A percentile compares a stretch with the other conserved stretches of the same genome.
Evolutionary conservation across 2,888 invertebrate species (phyloP).

Genomic region (Drosophila recens): DNA sequence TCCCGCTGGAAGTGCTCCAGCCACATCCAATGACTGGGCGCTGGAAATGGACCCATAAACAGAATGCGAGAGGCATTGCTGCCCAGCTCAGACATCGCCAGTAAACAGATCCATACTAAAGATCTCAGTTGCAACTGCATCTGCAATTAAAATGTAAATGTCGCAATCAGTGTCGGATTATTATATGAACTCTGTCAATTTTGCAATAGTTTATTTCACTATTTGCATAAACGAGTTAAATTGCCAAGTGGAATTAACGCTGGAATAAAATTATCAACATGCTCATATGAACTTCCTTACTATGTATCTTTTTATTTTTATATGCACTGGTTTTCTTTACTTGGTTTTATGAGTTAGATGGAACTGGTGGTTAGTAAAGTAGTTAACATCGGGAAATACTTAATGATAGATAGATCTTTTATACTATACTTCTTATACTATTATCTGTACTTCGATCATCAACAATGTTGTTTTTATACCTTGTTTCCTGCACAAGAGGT

Average conservation of each 20-base stretch:
- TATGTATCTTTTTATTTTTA: constrained; percentile 10
- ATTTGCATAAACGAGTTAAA: constrained; percentile 61
- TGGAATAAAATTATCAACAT: constrained; percentile 18
- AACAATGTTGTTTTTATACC: background rate
- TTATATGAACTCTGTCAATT: constrained; percentile 39
- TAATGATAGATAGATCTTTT: constrained; percentile 3
- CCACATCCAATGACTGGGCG: constrained; percentile 85
- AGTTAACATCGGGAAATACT: constrained; percentile 6
- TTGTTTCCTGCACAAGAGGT: background rate
- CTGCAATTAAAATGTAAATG: constrained; percentile 50
- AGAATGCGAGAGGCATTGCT: constrained; percentile 76
- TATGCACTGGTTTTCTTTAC: background rate
- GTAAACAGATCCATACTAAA: constrained; percentile 43
- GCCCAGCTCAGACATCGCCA: constrained; percentile 30
- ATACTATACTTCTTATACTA: background rate
- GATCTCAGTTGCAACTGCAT: constrained; percentile 56
- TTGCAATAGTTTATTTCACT: constrained; percentile 31
- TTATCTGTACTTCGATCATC: background rate
- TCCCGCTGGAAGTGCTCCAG: constrained; percentile 83
- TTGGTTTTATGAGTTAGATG: constrained; percentile 4
- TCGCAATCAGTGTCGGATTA: constrained; percentile 39
- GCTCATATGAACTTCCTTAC: constrained; percentile 30
- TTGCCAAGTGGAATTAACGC: constrained; percentile 27
- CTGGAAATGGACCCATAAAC: constrained; percentile 85
- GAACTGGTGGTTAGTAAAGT: background rate